A percentile compares a stretch with the other conserved stretches of the same genome.
Evolutionary conservation across 1,140 invertebrate species (phyloP).

Genomic region (Cataglyphis hispanica): DNA sequence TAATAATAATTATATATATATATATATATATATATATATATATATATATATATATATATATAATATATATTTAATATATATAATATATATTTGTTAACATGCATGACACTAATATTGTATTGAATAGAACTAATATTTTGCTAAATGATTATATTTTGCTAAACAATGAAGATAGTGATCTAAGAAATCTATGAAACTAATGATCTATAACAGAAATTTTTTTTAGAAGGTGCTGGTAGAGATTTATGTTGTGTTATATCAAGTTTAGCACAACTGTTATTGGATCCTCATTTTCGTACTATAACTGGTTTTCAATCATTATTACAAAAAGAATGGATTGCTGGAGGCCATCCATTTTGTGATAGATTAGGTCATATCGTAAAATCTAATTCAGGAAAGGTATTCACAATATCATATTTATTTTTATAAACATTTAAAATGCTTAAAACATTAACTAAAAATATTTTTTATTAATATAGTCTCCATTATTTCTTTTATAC

Average conservation of each 20-base stretch:
- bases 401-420: slow-evolving; percentile 69
- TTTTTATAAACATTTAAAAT: neutral
- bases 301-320: slow-evolving; percentile 96
- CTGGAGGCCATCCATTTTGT: slow-evolving; percentile 95
- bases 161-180: neutral
- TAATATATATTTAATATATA: no score
- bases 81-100: neutral
- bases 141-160: neutral
- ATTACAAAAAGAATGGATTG: slow-evolving; percentile 97
- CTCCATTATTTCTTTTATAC: slow-evolving; percentile 95
- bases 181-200: no score
- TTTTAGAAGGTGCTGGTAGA: slow-evolving; percentile 92
- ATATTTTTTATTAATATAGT: slow-evolving; percentile 84
- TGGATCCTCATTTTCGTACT: slow-evolving; percentile 95
- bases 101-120: neutral
- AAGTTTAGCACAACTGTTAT: slow-evolving; percentile 93
- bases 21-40: no score
- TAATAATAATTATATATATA: neutral
- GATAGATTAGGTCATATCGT: slow-evolving; percentile 90
- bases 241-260: slow-evolving; percentile 96
- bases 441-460: neutral
- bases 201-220: slow-evolving; percentile 19
- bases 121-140: neutral
- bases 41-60: no score
- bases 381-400: slow-evolving; percentile 87